Conservation (phyloP, 2,888 invertebrate genomes). For the Rotaria macrura region DNA sequence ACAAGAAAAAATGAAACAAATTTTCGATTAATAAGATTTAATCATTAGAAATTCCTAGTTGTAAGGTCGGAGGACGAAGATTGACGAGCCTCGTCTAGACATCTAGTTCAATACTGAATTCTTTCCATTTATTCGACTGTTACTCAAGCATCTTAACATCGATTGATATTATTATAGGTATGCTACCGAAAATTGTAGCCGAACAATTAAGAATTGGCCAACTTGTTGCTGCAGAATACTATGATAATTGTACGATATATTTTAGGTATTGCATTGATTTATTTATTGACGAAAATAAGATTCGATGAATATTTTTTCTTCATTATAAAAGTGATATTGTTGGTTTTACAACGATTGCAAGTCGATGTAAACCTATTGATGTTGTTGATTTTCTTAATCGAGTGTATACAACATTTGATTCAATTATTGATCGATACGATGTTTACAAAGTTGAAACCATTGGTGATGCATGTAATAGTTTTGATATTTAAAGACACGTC, state of each 20-base stretch:
- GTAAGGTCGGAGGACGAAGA: too few relatives aligned
- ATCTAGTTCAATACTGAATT: too few relatives aligned
- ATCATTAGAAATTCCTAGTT: too few relatives aligned
- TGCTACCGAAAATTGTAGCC: conserved; percentile 41
- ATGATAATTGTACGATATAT: conserved; percentile 41
- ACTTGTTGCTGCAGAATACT: conserved; percentile 38
- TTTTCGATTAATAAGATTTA: too few relatives aligned
- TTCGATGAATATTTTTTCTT: too few relatives aligned
- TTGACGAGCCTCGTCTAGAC: too few relatives aligned
- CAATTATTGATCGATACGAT: conserved; percentile 41
- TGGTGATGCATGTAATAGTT: conserved; percentile 44
- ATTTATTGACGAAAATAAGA: neutral
- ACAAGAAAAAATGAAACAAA: too few relatives aligned
- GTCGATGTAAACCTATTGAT: conserved; percentile 40
- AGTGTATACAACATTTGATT: conserved; percentile 42
- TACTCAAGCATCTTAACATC: too few relatives aligned
- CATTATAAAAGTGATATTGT: conserved; percentile 39
- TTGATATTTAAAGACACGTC: neutral
- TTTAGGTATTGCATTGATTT: conserved; percentile 35
- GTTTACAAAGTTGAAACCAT: conserved; percentile 45
- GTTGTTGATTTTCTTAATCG: conserved; percentile 42
- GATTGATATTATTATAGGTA: conserved; percentile 37
- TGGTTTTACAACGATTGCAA: conserved; percentile 41
- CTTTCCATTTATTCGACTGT: too few relatives aligned
- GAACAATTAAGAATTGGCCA: conserved; percentile 40